Evolutionary conservation across 92 coral and sea anemone species (phyloP).

Genomic region (Porites cylindrica): DNA sequence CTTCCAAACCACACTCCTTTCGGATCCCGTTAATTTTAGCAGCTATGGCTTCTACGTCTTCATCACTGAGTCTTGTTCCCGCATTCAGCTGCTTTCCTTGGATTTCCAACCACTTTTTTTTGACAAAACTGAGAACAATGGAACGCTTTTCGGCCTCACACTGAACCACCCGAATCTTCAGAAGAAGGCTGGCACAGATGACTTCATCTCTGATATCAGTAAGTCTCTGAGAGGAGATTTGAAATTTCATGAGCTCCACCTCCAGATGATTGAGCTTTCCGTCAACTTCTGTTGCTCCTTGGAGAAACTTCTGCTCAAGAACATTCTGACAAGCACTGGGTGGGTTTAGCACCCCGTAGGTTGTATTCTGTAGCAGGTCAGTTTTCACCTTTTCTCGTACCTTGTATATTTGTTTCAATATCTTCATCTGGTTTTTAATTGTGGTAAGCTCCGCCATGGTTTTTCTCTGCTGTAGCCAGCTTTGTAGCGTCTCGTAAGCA

Average conservation of each 20-base stretch:
- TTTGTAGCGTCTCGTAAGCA: slow-evolving; percentile 12
- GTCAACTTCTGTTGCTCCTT: slow-evolving; percentile 35
- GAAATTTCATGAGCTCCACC: slow-evolving; percentile 47
- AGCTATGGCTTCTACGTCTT: slow-evolving; percentile 52
- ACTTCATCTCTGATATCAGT: slow-evolving; percentile 76
- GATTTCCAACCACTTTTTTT: slow-evolving; percentile 36
- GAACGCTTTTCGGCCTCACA: slow-evolving; percentile 58
- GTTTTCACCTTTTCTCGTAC: slow-evolving; percentile 51
- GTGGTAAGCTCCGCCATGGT: slow-evolving; percentile 74
- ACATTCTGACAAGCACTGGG: neutral
- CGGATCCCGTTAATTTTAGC: slow-evolving; percentile 56
- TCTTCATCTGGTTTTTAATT: slow-evolving; percentile 65
- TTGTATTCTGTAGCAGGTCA: slow-evolving; percentile 30
- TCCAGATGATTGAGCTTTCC: slow-evolving; percentile 44
- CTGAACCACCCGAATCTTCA: slow-evolving; percentile 59
- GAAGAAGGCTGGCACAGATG: slow-evolving; percentile 55
- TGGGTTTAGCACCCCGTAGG: slow-evolving; percentile 1
- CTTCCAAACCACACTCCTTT: slow-evolving; percentile 45
- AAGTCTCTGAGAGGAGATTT: slow-evolving; percentile 72
- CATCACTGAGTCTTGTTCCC: slow-evolving; percentile 51
- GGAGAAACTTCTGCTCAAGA: slow-evolving; percentile 12
- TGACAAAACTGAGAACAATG: slow-evolving; percentile 14
- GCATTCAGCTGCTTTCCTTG: slow-evolving; percentile 54
- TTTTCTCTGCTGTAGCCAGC: slow-evolving; percentile 62
- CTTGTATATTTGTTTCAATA: slow-evolving; percentile 72